phyloP scores from a whole-genome alignment of 2,888 invertebrate species.

The Drosophila kuntzei region DNA sequence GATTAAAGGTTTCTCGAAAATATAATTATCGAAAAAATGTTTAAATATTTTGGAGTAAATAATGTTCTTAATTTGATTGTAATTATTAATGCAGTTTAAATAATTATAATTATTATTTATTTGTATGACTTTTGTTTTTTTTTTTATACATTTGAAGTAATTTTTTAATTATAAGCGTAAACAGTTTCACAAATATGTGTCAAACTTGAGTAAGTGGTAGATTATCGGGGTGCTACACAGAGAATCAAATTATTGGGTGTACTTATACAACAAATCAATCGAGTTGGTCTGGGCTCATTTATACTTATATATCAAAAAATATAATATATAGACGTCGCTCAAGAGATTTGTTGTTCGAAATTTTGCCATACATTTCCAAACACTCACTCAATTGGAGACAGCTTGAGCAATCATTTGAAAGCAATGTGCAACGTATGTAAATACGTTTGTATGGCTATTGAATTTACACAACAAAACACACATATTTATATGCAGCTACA shows the following conservation, averaged over 20 bases:
- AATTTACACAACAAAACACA: conserved; percentile 20
- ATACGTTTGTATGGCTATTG: conserved; percentile 12
- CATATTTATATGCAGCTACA: conserved; percentile 65
- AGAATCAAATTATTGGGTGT: conserved; percentile 17
- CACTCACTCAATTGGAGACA: conserved; percentile 64
- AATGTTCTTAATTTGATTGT: conserved; percentile 28
- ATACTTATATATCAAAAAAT: conserved; percentile 73
- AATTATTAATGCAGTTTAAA: conserved; percentile 21
- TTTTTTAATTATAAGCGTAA: conserved; percentile 68
- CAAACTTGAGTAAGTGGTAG: conserved; percentile 30
- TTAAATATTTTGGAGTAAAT: conserved; percentile 28
- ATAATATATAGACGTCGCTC: conserved; percentile 78
- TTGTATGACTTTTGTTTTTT: conserved; percentile 15
- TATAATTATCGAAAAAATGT: conserved; percentile 72
- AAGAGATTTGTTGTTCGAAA: conserved; percentile 71
- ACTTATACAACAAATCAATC: conserved; percentile 74
- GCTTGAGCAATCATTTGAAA: conserved; percentile 64
- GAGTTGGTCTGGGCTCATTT: conserved; percentile 82
- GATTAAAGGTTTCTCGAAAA: conserved; percentile 69
- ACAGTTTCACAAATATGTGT: conserved; percentile 67
- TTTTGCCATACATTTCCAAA: conserved; percentile 45
- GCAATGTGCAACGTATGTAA: conserved; percentile 17
- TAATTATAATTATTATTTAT: conserved; percentile 16
- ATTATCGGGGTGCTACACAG: conserved; percentile 37
- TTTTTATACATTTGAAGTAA: conserved; percentile 9